Base-by-base conservation (phyloP, 2,113 vertebrate genomes). In the Podarcis muralis region DNA sequence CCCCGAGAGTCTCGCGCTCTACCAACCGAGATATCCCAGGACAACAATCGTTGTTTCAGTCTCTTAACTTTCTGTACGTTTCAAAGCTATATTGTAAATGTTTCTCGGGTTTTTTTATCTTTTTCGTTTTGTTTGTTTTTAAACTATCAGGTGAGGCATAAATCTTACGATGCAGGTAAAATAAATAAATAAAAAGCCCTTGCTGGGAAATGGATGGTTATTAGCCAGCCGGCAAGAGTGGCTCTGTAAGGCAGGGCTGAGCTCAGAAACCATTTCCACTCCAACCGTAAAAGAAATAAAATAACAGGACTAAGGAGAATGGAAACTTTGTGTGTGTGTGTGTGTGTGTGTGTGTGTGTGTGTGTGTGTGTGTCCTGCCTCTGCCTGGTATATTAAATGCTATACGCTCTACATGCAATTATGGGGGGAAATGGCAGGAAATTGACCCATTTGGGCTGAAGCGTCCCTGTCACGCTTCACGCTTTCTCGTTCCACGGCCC, bases 401-500 rank as follows among this genome's bases (percentile, higher is more conserved):
- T 85, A 69, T 72, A 84, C 74, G 83, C 90, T 94, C 92, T 90
- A 93, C 86, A 94, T 96, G 94, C 93, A 94, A 91, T 93, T 94
- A 95, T 89, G 27, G 88, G 88, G 96, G 90, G 94, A 94, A 92
- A 96, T 94, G 94, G 95, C 87, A 95, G 92, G 92, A 96, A 96
- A 96, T 93, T 91, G 95, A 96, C 92, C 90, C 91, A 95, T 91
- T 94, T 94, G 90, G 88, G 90, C 93, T 84, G 90, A 95, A 95
- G 93, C 93, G 66, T 88, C 94, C 91, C 89, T 92, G 89, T 91
- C 92, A 22, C 89, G 84, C 96, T 96, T 87, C 93, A 89, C 81
- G 85, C 83, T 90, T 92, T 94, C 95, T 94, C 91, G 95, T 96
- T 95, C 95, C 90, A 96, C 94, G 96, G 78, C 91, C 93, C 93